Percentiles rank a stretch among this genome's conserved stretches.
Conservation (phyloP, 2,797 vertebrate species). For the Pelobates cultripes region DNA sequence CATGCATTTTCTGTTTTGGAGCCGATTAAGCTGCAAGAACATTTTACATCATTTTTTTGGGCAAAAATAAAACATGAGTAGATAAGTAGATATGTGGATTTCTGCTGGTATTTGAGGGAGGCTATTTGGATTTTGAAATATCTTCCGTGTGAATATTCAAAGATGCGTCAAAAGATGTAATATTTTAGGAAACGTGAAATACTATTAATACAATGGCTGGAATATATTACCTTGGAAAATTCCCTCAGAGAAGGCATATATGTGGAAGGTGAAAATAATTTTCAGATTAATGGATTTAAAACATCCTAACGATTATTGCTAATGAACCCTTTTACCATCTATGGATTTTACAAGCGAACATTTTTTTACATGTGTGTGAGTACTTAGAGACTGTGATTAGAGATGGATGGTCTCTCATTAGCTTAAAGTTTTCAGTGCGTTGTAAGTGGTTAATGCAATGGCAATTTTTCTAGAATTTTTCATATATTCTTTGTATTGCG, state of each 20-base stretch:
- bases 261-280: background rate
- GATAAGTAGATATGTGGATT: slow-evolving; percentile 35
- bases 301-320: slow-evolving; percentile 4
- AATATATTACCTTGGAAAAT: background rate
- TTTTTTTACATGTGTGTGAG: background rate
- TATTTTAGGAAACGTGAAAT: slow-evolving; percentile 8
- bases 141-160: background rate
- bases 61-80: background rate
- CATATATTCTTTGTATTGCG: background rate
- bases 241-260: background rate
- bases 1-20: slow-evolving; percentile 52
- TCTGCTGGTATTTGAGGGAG: slow-evolving; percentile 43
- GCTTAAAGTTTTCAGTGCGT: background rate
- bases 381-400: background rate
- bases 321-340: slow-evolving; percentile 3
- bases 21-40: slow-evolving; percentile 50
- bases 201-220: slow-evolving; percentile 1
- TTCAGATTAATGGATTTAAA: slow-evolving; percentile 9
- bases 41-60: slow-evolving; percentile 43
- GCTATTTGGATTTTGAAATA: slow-evolving; percentile 34
- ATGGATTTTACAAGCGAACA: background rate
- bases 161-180: slow-evolving; percentile 22
- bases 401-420: background rate
- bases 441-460: background rate
- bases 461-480: background rate